phyloP scores from a whole-genome alignment of 1,140 invertebrate genomes.

The Brachionus asplanchnoidis region DNA sequence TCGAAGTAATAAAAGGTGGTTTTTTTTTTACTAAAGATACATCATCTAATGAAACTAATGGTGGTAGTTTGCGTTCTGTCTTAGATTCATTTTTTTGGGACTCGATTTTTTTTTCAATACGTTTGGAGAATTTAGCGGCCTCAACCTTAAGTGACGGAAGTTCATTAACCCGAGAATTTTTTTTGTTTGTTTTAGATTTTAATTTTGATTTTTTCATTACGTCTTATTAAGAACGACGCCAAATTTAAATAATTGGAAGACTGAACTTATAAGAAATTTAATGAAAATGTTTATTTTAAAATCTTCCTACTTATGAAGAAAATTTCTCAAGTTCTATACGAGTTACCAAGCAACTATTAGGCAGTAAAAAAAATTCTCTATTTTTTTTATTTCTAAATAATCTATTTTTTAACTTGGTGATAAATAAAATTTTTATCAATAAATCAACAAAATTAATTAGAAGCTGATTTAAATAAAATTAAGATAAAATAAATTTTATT shows the following conservation, averaged over 20 bases:
- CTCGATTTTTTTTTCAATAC: constrained; percentile 15
- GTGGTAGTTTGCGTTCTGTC: background rate
- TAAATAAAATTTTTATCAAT: too few species aligned
- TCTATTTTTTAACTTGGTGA: background rate
- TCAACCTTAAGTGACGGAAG: background rate
- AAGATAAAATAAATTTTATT: too few species aligned
- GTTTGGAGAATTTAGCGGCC: background rate
- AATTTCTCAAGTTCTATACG: background rate
- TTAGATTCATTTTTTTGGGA: background rate
- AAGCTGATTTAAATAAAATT: too few species aligned
- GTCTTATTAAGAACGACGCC: background rate
- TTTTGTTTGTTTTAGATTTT: constrained; percentile 5
- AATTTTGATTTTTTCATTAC: constrained; percentile 1
- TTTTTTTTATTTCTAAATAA: background rate
- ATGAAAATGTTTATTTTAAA: background rate
- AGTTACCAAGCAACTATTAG: constrained; percentile 13
- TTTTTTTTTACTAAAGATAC: background rate
- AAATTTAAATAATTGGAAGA: background rate
- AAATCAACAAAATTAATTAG: too few species aligned
- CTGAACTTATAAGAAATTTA: background rate
- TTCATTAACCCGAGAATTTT: background rate
- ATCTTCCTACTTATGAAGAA: background rate
- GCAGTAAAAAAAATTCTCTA: too few species aligned
- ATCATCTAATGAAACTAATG: background rate
- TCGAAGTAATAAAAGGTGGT: background rate